A percentile compares a stretch with the other conserved stretches of the same genome.
These are phyloP conservation scores for Trachelus troglodyta DNA, from an alignment of 2,888 invertebrate genomes.

Conservation along the genomic window DNA sequence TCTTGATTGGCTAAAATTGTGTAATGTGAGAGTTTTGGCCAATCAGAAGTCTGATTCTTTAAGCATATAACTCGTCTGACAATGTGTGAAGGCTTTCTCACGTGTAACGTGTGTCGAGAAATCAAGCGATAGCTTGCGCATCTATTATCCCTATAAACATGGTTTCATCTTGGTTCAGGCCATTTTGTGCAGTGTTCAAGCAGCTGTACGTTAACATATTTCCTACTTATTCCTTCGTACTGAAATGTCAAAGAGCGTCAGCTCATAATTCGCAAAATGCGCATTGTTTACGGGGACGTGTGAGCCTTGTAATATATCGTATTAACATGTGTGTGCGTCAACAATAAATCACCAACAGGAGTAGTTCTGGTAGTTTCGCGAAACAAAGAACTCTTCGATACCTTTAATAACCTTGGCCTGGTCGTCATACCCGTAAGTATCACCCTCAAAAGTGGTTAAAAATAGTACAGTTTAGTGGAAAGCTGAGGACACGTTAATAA, in stretches of 20 bases:
- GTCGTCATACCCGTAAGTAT: constrained; percentile 55
- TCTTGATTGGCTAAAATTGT: neutral
- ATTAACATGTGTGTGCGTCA: neutral
- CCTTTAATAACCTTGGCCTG: constrained; percentile 62
- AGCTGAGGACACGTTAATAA: constrained; percentile 21
- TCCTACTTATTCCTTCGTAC: constrained; percentile 43
- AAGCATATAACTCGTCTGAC: too few species aligned
- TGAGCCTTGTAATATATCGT: constrained; percentile 14
- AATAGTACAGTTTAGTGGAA: constrained; percentile 51
- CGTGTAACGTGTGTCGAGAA: neutral
- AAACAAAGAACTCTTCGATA: constrained; percentile 58
- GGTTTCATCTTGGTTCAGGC: constrained; percentile 42
- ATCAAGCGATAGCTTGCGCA: neutral
- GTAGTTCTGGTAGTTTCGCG: constrained; percentile 34
- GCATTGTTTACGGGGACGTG: neutral
- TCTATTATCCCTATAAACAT: constrained; percentile 16
- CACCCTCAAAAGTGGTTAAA: constrained; percentile 53
- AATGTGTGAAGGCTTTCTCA: neutral
- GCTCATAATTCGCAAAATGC: constrained; percentile 25
- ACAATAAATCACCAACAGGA: neutral
- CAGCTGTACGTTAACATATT: constrained; percentile 58
- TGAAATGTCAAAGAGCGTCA: constrained; percentile 54
- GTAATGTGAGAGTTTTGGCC: neutral
- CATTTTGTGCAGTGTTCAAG: constrained; percentile 64
- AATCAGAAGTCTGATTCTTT: neutral